phyloP scores from a whole-genome alignment of 2,888 invertebrate genomes.

The Dicyrtomina minuta region DNA sequence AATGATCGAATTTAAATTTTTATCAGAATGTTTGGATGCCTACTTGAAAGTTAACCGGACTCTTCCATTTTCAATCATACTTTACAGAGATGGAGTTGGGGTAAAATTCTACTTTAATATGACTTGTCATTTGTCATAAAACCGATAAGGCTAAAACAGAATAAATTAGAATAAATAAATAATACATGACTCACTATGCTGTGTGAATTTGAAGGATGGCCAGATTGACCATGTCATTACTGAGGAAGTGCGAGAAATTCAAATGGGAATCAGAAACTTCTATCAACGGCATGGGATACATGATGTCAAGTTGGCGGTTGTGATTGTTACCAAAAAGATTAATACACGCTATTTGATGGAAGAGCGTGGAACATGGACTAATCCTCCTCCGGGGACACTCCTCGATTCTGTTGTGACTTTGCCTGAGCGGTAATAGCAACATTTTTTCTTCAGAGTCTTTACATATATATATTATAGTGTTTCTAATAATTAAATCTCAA shows the following conservation, averaged over 20 bases:
- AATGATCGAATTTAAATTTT: no score
- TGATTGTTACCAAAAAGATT: slow-evolving; percentile 87
- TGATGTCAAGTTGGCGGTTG: slow-evolving; percentile 67
- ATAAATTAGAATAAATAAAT: no score
- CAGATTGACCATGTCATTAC: slow-evolving; percentile 76
- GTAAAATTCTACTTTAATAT: no score
- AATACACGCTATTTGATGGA: slow-evolving; percentile 59
- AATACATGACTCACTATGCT: no score
- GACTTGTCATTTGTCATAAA: no score
- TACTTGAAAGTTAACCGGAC: slow-evolving; percentile 61
- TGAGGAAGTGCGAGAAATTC: slow-evolving; percentile 68
- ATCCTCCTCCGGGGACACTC: slow-evolving; percentile 80
- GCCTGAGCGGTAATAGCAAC: slow-evolving; percentile 65
- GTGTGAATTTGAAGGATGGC: no score
- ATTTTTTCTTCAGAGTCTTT: no score
- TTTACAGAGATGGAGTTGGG: slow-evolving; percentile 93
- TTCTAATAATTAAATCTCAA: no score
- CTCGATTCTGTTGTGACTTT: slow-evolving; percentile 81
- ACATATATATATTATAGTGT: no score
- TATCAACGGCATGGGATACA: slow-evolving; percentile 57
- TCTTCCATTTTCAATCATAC: slow-evolving; percentile 71
- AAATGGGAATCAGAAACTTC: slow-evolving; percentile 61
- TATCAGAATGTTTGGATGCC: slow-evolving; percentile 60
- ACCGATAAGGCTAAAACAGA: no score
- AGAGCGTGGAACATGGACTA: slow-evolving; percentile 47